Evolutionary conservation across 2,113 vertebrate genomes (phyloP).

Genomic region (Dunckerocampus dactyliophorus): DNA sequence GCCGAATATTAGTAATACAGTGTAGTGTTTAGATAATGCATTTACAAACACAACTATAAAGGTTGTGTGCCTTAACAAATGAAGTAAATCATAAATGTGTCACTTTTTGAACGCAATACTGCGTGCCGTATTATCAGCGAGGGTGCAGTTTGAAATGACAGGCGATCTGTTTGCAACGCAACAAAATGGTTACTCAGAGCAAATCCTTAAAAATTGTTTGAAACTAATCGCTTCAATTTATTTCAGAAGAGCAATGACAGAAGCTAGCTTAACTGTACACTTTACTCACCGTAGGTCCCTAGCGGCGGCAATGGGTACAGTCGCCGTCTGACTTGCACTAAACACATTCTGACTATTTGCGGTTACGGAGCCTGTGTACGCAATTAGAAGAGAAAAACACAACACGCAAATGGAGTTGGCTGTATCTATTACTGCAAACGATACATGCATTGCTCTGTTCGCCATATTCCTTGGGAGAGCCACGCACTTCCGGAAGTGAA

Average conservation of each 20-base stretch:
- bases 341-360: slow-evolving; percentile 48
- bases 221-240: neutral
- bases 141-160: too few species aligned
- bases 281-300: slow-evolving; percentile 67
- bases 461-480: slow-evolving; percentile 66
- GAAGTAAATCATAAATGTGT: neutral
- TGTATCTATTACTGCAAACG: slow-evolving; percentile 12
- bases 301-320: slow-evolving; percentile 47
- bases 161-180: neutral
- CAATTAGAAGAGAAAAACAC: slow-evolving; percentile 3
- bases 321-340: slow-evolving; percentile 53
- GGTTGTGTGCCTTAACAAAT: too few species aligned
- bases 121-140: neutral
- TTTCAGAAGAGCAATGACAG: slow-evolving; percentile 10
- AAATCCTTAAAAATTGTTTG: neutral
- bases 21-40: neutral
- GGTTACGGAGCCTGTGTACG: slow-evolving; percentile 14
- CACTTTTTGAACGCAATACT: slow-evolving; percentile 2
- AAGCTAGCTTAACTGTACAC: slow-evolving; percentile 8
- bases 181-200: neutral
- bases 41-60: neutral
- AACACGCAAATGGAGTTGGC: neutral
- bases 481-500: slow-evolving; percentile 72
- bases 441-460: slow-evolving; percentile 16
- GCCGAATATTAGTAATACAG: neutral